phyloP scores from a whole-genome alignment of 2,797 vertebrate genomes.

The Cyclura pinguis region DNA sequence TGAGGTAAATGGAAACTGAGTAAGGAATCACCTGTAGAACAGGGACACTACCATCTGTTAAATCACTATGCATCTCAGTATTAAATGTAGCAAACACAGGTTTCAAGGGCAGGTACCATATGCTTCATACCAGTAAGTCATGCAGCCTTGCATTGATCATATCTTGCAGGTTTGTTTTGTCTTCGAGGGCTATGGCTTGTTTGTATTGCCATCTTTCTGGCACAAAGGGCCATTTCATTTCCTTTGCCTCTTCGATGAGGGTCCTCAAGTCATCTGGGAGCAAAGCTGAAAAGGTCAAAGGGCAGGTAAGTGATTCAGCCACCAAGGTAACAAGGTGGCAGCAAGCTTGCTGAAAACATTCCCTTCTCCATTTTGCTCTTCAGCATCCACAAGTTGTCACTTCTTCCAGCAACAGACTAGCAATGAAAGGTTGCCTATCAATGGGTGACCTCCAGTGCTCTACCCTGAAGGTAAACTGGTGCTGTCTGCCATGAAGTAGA shows the following conservation, averaged over 20 bases:
- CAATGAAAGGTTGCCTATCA: slow-evolving; percentile 65
- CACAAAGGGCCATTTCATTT: slow-evolving; percentile 97
- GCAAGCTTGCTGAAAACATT: slow-evolving; percentile 37
- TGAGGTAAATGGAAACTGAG: not conserved
- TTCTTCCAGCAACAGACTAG: slow-evolving; percentile 54
- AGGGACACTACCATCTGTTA: slow-evolving; percentile 40
- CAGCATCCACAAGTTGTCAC: slow-evolving; percentile 53
- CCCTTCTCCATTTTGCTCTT: slow-evolving; percentile 42
- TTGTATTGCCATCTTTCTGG: slow-evolving; percentile 98
- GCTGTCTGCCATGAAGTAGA: slow-evolving; percentile 74
- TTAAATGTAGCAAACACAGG: not conserved
- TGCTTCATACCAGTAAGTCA: slow-evolving; percentile 87
- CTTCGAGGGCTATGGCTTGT: slow-evolving; percentile 81
- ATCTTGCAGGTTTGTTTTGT: slow-evolving; percentile 94
- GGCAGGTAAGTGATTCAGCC: slow-evolving; percentile 74
- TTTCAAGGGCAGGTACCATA: slow-evolving; percentile 53
- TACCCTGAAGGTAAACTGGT: slow-evolving; percentile 80
- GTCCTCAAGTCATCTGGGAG: slow-evolving; percentile 87
- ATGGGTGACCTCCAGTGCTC: slow-evolving; percentile 61
- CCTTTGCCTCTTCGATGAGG: slow-evolving; percentile 90
- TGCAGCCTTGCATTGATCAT: slow-evolving; percentile 83
- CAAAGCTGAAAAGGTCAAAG: slow-evolving; percentile 85
- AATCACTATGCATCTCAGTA: slow-evolving; percentile 15
- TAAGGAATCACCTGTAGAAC: slow-evolving; percentile 2
- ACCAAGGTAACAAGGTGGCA: slow-evolving; percentile 54